These are phyloP conservation scores for Channa argus DNA, from an alignment of 2,113 vertebrate species.

Conservation along the genomic window DNA sequence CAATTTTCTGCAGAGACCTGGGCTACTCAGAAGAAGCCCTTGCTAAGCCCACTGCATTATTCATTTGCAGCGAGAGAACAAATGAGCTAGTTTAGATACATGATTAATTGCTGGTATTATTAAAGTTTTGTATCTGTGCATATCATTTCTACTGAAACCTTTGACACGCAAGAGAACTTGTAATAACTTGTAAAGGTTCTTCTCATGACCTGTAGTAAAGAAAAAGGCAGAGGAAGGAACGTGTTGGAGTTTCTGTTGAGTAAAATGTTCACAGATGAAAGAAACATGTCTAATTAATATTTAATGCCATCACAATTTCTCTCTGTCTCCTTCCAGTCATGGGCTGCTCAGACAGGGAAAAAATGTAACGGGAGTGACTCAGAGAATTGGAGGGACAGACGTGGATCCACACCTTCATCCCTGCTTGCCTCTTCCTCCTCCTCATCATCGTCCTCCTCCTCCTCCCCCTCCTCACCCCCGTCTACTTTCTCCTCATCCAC, in stretches of 20 bases:
- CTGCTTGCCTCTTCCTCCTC: slow-evolving; percentile 54
- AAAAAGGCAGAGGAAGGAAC: slow-evolving; percentile 19
- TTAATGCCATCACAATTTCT: slow-evolving; percentile 16
- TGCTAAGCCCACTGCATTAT: not conserved
- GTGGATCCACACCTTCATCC: slow-evolving; percentile 70
- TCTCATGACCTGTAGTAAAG: slow-evolving; percentile 5
- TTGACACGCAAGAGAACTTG: slow-evolving; percentile 4
- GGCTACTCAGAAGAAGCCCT: slow-evolving; percentile 16
- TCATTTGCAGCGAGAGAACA: slow-evolving; percentile 15
- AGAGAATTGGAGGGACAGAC: slow-evolving; percentile 85
- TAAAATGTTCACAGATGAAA: slow-evolving; percentile 29
- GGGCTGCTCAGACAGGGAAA: slow-evolving; percentile 70
- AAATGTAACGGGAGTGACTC: slow-evolving; percentile 78
- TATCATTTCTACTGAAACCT: slow-evolving; percentile 3
- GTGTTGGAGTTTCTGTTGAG: slow-evolving; percentile 2
- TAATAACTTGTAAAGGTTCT: slow-evolving; percentile 18
- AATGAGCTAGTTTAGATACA: slow-evolving; percentile 35
- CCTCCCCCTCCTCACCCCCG: slow-evolving; percentile 70
- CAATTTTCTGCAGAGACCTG: slow-evolving; percentile 17
- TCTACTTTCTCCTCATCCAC: slow-evolving; percentile 62
- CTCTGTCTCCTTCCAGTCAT: slow-evolving; percentile 53
- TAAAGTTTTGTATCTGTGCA: slow-evolving; percentile 14
- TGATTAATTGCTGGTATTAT: slow-evolving; percentile 23
- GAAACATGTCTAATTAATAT: slow-evolving; percentile 3
- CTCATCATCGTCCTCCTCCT: slow-evolving; percentile 66